Base-by-base conservation (phyloP, 1,140 invertebrate species). In the Drosophila prosaltans region DNA sequence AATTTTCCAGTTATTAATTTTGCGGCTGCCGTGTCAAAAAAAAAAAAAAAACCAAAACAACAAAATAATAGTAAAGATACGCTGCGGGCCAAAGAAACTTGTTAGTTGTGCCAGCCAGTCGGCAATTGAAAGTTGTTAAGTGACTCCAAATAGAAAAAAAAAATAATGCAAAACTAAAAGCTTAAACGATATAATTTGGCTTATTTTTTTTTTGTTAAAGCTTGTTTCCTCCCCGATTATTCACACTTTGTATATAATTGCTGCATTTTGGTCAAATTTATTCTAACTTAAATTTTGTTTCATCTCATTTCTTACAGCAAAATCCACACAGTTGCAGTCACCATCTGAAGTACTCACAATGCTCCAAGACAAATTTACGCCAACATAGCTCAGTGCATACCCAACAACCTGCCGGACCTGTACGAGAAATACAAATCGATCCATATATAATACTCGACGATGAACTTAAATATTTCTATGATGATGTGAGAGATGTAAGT, bases 381-480 rank as follows among this genome's bases (percentile, higher is more conserved):
- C 78, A 88, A 73, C 94, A 94, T 86, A 94, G 94, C 69, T 95
- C 95, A 28, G 94, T 95, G 90, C 93, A 94, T 66, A 95, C 94
- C 43, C 94, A 95, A 71, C 94, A 96, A 91, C 95, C 95, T 32
- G 93, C 95, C 5, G 96, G 96, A 79, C 95, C 96, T 21, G 93
- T 96, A 76, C 95, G 95, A 16, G 95, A 97, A 82, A 95, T 96
- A 78, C 95, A 95, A 92, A 94, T 97, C 63, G 96, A 98, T 93
- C 97, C 97, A 72, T 98, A 98, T 91, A 95, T 95, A 83, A 93
- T 98, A 54, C 93, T 97, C 54, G 96, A 97, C 78, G 95, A 97
- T 80, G 97, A 98, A 81, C 94, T 98, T 51, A 96, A 96, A 89
- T 95, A 95, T 89, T 94, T 97, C 76, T 97, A 96, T 80, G 94